phyloP scores from a whole-genome alignment of 2,113 vertebrate genomes.

The Aptenodytes patagonicus region DNA sequence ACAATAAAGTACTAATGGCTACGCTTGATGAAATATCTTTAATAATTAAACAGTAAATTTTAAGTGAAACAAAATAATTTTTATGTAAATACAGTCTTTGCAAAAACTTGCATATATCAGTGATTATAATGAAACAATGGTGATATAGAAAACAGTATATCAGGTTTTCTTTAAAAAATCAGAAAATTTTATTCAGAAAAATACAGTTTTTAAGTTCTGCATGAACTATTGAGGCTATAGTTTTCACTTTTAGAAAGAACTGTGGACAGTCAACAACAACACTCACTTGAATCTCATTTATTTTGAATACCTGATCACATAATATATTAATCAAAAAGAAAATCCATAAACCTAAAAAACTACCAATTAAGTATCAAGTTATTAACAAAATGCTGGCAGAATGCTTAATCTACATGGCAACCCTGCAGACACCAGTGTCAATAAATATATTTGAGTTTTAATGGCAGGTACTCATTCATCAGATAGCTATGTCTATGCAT shows the following conservation, averaged over 20 bases:
- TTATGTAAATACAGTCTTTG: background rate
- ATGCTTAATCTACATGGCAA: background rate
- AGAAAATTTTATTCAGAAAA: background rate
- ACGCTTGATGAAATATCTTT: background rate
- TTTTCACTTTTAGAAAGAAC: background rate
- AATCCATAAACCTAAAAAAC: background rate
- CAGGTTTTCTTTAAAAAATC: background rate
- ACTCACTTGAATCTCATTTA: background rate
- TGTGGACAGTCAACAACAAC: background rate
- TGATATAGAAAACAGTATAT: background rate
- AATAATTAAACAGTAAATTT: background rate
- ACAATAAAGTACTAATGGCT: background rate
- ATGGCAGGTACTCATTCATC: slow-evolving; percentile 13
- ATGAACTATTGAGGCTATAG: background rate
- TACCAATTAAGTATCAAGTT: background rate
- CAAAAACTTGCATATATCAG: background rate
- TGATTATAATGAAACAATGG: background rate
- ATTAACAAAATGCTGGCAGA: slow-evolving; percentile 32
- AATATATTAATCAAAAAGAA: background rate
- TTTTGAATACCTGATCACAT: background rate
- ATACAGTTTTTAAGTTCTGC: background rate
- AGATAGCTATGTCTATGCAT: slow-evolving; percentile 5
- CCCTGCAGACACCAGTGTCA: background rate
- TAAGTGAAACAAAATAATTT: background rate
- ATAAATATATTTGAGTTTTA: slow-evolving; percentile 47